phyloP scores from a whole-genome alignment of 1,140 invertebrate genomes.

The Dinoponera quadriceps region DNA sequence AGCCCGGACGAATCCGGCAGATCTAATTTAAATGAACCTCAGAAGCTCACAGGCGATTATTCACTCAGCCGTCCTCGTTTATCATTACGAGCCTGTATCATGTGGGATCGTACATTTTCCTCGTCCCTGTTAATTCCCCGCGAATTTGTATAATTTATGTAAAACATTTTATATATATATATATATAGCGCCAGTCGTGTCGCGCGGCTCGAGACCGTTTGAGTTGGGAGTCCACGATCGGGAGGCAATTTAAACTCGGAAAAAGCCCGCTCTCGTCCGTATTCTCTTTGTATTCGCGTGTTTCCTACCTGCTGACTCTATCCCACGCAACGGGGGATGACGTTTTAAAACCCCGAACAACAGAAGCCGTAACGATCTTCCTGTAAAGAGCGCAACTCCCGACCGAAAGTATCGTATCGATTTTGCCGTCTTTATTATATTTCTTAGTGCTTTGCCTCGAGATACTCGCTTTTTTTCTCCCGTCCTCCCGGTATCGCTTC shows the following conservation, averaged over 20 bases:
- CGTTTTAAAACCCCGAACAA: neutral
- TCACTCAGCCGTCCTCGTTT: neutral
- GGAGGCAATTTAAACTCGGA: too few relatives aligned
- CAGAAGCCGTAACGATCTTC: neutral
- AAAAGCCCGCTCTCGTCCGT: too few relatives aligned
- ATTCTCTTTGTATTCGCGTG: too few relatives aligned
- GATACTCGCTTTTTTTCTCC: neutral
- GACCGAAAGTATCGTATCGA: neutral
- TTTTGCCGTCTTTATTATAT: neutral
- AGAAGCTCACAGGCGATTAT: neutral
- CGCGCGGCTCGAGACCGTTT: too few relatives aligned
- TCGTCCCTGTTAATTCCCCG: neutral
- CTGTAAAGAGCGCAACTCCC: neutral
- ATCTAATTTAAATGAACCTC: slow-evolving; percentile 40
- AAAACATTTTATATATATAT: too few relatives aligned
- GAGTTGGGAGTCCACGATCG: too few relatives aligned
- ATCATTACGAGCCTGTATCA: neutral
- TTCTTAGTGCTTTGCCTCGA: neutral
- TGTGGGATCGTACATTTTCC: neutral
- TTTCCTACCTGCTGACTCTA: too few relatives aligned
- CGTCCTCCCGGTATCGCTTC: neutral
- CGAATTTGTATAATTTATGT: neutral
- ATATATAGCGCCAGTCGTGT: too few relatives aligned
- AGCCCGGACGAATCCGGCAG: slow-evolving; percentile 23
- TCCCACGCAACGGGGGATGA: too few relatives aligned